A percentile compares a stretch with the other conserved stretches of the same genome.
Conservation (phyloP, 2,113 vertebrate genomes). For the Siniperca chuatsi region DNA sequence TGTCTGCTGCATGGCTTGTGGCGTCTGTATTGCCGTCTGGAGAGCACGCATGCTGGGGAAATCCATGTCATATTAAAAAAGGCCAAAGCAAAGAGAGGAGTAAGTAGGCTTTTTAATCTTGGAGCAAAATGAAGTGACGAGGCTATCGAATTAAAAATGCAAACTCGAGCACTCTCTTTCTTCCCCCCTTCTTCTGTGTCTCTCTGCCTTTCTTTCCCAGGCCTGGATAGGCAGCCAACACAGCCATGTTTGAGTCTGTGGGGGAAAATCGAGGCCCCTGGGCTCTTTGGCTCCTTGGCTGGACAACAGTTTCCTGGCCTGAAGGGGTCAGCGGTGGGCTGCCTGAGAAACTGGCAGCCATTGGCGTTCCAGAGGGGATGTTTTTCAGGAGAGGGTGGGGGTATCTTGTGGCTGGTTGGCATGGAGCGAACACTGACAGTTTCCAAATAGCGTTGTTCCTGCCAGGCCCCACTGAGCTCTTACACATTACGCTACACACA, state of each 20-base stretch:
- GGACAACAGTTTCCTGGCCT: constrained; percentile 73
- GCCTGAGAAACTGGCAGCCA: constrained; percentile 77
- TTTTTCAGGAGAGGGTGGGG: constrained; percentile 38
- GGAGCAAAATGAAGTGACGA: constrained; percentile 67
- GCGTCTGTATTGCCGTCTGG: constrained; percentile 48
- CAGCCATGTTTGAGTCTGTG: constrained; percentile 42
- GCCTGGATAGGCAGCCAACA: constrained; percentile 48
- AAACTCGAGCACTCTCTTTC: constrained; percentile 51
- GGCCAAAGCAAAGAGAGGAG: constrained; percentile 52
- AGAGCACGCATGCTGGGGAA: constrained; percentile 45
- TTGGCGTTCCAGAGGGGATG: constrained; percentile 68
- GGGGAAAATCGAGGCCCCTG: constrained; percentile 14
- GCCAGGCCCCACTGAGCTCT: constrained; percentile 73
- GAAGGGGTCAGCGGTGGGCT: constrained; percentile 83
- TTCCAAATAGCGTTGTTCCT: constrained; percentile 61
- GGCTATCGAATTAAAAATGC: constrained; percentile 74
- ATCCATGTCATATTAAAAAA: constrained; percentile 54
- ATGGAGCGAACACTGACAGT: constrained; percentile 67
- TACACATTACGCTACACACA: constrained; percentile 72
- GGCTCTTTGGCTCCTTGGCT: constrained; percentile 70
- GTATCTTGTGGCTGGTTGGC: constrained; percentile 78
- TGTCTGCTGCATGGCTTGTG: constrained; percentile 74
- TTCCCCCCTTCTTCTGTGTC: not conserved
- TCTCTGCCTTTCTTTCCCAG: constrained; percentile 39
- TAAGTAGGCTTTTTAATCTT: constrained; percentile 75